Evolutionary conservation across 2,113 vertebrate species (phyloP).

Genomic region (Gadus chalcogrammus): DNA sequence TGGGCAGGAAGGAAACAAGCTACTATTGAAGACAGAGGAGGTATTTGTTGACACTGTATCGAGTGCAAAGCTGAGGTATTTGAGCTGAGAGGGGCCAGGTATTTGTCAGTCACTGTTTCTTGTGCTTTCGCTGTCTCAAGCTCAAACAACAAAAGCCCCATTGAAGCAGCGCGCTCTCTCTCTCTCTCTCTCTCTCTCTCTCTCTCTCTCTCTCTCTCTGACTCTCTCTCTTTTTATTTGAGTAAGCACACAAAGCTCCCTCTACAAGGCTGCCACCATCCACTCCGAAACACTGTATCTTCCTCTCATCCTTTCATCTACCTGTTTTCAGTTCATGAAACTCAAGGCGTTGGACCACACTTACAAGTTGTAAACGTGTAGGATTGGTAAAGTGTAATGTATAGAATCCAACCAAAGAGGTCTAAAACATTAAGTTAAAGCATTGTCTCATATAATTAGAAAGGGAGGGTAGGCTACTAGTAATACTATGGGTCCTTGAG

Average conservation of each 20-base stretch:
- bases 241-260: constrained; percentile 85
- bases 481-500: too few relatives aligned
- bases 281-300: constrained; percentile 28
- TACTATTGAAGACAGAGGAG: constrained; percentile 65
- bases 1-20: constrained; percentile 51
- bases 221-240: constrained; percentile 60
- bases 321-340: constrained; percentile 45
- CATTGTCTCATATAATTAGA: too few relatives aligned
- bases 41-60: constrained; percentile 72
- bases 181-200: constrained; percentile 67
- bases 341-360: not conserved
- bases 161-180: constrained; percentile 78
- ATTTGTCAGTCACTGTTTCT: constrained; percentile 77
- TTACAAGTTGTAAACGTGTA: not conserved
- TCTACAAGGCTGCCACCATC: constrained; percentile 72
- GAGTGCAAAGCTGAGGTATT: constrained; percentile 68
- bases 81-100: constrained; percentile 80
- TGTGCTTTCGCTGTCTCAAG: constrained; percentile 66
- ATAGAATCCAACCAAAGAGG: not conserved
- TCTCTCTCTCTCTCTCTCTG: constrained; percentile 44
- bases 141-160: constrained; percentile 88
- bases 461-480: too few relatives aligned
- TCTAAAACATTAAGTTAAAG: not conserved
- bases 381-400: not conserved
- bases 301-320: constrained; percentile 36